Evolutionary conservation across 2,888 invertebrate genomes (phyloP).

Genomic region (Isoperla grammatica): DNA sequence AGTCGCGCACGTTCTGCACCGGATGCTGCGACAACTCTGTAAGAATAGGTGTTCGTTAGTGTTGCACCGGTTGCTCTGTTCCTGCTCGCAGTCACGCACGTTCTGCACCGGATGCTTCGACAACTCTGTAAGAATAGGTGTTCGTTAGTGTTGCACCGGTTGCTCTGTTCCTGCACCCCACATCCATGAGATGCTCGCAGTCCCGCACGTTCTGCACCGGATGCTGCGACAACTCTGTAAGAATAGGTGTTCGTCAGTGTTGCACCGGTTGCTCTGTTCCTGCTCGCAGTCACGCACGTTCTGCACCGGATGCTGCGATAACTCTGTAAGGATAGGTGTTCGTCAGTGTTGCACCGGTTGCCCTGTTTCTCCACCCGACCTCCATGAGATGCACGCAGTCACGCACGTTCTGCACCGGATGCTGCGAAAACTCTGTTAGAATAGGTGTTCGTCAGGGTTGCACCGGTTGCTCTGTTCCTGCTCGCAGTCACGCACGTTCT

Average conservation of each 20-base stretch:
- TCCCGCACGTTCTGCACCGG: constrained; percentile 72
- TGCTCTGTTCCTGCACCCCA: constrained; percentile 73
- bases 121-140: constrained; percentile 68
- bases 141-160: constrained; percentile 88
- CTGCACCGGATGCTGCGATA: constrained; percentile 37
- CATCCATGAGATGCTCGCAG: constrained; percentile 66
- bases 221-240: constrained; percentile 60
- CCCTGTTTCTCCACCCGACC: constrained; percentile 71
- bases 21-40: constrained; percentile 64
- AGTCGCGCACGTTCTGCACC: constrained; percentile 72
- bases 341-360: constrained; percentile 83
- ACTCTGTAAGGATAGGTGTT: constrained; percentile 75
- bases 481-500: constrained; percentile 38
- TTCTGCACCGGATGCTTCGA: constrained; percentile 34
- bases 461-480: constrained; percentile 57
- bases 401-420: constrained; percentile 68
- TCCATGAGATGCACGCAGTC: constrained; percentile 73
- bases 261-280: constrained; percentile 58
- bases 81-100: constrained; percentile 40
- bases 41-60: too few species aligned
- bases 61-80: constrained; percentile 62
- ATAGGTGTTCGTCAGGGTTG: too few species aligned
- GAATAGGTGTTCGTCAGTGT: too few species aligned
- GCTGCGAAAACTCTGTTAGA: constrained; percentile 57
- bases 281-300: constrained; percentile 39